Conservation (phyloP, 2,888 invertebrate species). For the Conomelus anceps region DNA sequence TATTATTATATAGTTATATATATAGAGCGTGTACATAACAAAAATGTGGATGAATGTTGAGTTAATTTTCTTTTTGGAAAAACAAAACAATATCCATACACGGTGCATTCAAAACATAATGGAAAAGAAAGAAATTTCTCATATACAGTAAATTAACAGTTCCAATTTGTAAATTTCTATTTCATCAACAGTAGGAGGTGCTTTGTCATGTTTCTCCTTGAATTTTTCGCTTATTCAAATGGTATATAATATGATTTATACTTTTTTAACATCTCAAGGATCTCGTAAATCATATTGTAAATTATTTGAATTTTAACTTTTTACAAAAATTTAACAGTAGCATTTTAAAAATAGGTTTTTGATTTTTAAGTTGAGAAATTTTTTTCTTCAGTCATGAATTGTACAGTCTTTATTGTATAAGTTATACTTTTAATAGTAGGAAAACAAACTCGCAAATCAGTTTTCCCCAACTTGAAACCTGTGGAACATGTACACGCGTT, state of each 20-base stretch:
- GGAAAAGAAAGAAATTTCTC: neutral
- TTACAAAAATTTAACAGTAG: neutral
- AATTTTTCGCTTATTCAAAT: neutral
- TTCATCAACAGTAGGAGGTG: neutral
- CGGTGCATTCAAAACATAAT: neutral
- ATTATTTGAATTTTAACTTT: neutral
- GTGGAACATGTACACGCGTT: neutral
- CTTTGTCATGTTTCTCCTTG: neutral
- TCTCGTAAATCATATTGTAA: neutral
- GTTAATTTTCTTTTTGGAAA: neutral
- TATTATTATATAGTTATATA: neutral
- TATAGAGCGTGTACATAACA: neutral
- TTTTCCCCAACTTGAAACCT: neutral
- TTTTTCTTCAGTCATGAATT: neutral
- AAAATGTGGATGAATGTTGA: neutral
- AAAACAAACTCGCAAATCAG: neutral
- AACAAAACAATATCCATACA: neutral
- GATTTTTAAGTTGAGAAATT: neutral
- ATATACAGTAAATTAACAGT: neutral
- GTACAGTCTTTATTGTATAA: neutral
- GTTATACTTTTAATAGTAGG: neutral
- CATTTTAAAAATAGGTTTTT: neutral
- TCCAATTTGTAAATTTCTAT: neutral
- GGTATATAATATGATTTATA: neutral
- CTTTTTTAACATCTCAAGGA: neutral